phyloP scores from a whole-genome alignment of 1,140 invertebrate genomes.

The Bursaphelenchus mucronatus region DNA sequence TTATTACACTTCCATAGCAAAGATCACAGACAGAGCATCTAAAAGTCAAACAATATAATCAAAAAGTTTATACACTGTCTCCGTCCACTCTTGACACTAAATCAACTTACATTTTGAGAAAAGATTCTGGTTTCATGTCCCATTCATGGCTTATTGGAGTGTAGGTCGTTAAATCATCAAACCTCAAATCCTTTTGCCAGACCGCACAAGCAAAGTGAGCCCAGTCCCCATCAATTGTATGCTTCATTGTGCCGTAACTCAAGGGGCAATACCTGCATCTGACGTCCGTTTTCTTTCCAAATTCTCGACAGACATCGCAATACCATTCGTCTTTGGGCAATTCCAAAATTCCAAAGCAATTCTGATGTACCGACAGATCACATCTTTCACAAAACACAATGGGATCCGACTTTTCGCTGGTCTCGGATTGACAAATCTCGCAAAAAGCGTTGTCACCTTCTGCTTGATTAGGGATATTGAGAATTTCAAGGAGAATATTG shows the following conservation, averaged over 20 bases:
- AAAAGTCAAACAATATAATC: background rate
- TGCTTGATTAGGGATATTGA: conserved; percentile 14
- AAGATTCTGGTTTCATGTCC: conserved; percentile 6
- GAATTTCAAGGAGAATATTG: conserved; percentile 8
- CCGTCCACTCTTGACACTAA: too few species aligned
- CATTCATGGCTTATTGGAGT: conserved; percentile 6
- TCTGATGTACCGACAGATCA: conserved; percentile 7
- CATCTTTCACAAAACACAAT: conserved; percentile 19
- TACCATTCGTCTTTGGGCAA: conserved; percentile 18
- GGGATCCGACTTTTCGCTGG: conserved; percentile 14
- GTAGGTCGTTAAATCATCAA: conserved; percentile 6
- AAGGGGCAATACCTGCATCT: conserved; percentile 13
- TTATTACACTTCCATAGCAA: conserved; percentile 14
- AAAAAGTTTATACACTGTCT: too few species aligned
- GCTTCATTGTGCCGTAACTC: conserved; percentile 8
- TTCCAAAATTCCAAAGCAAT: conserved; percentile 7
- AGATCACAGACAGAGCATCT: conserved; percentile 19
- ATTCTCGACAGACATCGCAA: conserved; percentile 8
- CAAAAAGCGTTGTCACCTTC: conserved; percentile 14
- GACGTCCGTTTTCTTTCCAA: conserved; percentile 3
- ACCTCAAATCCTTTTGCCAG: conserved; percentile 10
- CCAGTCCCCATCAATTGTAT: conserved; percentile 13
- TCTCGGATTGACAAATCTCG: conserved; percentile 16
- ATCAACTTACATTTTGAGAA: conserved; percentile 18
- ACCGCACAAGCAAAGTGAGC: conserved; percentile 14